phyloP scores from a whole-genome alignment of 2,888 invertebrate species.

The Choristoneura rosaceana region DNA sequence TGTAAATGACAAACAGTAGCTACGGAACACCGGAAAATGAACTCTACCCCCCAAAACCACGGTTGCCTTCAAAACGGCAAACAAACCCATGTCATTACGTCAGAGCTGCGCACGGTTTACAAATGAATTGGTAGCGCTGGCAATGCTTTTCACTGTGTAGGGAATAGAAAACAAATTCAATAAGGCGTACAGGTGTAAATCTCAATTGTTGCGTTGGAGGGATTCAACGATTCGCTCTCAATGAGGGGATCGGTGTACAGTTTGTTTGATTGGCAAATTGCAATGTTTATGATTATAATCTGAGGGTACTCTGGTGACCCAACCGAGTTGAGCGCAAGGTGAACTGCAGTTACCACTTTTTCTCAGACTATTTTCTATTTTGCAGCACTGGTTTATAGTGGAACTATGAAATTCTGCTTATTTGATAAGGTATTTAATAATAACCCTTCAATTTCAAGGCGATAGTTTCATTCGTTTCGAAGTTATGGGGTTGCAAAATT shows the following conservation, averaged over 20 bases:
- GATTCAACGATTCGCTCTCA: slow-evolving; percentile 56
- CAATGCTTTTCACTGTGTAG: slow-evolving; percentile 45
- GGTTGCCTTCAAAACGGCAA: background rate
- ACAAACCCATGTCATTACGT: slow-evolving; percentile 35
- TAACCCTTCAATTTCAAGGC: too few species aligned
- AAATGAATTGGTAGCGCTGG: slow-evolving; percentile 55
- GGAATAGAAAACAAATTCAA: slow-evolving; percentile 63
- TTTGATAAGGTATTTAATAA: too few species aligned
- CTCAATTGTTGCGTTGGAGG: slow-evolving; percentile 66
- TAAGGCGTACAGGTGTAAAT: slow-evolving; percentile 65
- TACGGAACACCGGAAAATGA: background rate
- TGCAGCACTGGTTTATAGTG: too few species aligned
- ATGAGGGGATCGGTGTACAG: slow-evolving; percentile 49
- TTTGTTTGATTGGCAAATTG: slow-evolving; percentile 7
- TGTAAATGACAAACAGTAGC: slow-evolving; percentile 39
- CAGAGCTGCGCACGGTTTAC: slow-evolving; percentile 52
- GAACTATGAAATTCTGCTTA: too few species aligned
- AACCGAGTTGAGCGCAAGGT: too few species aligned
- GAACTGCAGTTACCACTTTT: too few species aligned
- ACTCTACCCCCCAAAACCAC: background rate
- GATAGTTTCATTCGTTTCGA: too few species aligned
- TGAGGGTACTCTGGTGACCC: too few species aligned
- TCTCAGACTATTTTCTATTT: too few species aligned
- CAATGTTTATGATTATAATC: background rate
- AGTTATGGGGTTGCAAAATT: too few species aligned